Evolutionary conservation across 2,113 vertebrate species (phyloP).

Genomic region (Hucho hucho): DNA sequence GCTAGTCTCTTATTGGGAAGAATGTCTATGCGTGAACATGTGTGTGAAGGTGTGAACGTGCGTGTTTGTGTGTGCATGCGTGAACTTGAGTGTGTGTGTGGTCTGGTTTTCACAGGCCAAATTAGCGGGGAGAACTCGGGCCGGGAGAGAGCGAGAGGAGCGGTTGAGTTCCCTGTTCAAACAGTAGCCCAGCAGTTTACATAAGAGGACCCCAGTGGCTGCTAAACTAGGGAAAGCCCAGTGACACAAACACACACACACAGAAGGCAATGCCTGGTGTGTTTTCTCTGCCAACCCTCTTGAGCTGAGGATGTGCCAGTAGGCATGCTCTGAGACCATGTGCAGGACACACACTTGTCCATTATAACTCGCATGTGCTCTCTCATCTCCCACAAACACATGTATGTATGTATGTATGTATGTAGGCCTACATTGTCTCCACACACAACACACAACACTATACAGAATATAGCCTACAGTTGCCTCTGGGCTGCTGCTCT

Average conservation of each 20-base stretch:
- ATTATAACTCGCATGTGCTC: too few relatives aligned
- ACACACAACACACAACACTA: not conserved
- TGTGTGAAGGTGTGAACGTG: not conserved
- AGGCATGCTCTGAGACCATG: too few relatives aligned
- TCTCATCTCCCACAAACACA: too few relatives aligned
- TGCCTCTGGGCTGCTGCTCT: too few relatives aligned
- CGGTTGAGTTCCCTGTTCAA: slow-evolving; percentile 32
- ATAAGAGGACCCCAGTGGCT: slow-evolving; percentile 35
- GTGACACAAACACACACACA: not conserved
- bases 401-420: too few relatives aligned
- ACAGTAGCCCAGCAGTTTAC: slow-evolving; percentile 51
- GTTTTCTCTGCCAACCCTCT: too few relatives aligned
- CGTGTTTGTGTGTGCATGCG: not conserved
- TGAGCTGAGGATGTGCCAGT: too few relatives aligned
- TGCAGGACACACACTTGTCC: too few relatives aligned
- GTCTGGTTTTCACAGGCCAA: slow-evolving; percentile 41
- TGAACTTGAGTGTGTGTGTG: not conserved
- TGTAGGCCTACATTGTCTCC: too few relatives aligned
- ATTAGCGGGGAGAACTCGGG: slow-evolving; percentile 3
- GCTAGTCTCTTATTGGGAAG: slow-evolving; percentile 14
- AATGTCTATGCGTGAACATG: not conserved
- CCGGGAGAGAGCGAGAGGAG: not conserved
- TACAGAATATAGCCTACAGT: too few relatives aligned
- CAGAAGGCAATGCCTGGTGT: not conserved
- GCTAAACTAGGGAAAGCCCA: not conserved